Evolutionary conservation across 1,140 invertebrate species (phyloP).

Genomic region (Atta texana): DNA sequence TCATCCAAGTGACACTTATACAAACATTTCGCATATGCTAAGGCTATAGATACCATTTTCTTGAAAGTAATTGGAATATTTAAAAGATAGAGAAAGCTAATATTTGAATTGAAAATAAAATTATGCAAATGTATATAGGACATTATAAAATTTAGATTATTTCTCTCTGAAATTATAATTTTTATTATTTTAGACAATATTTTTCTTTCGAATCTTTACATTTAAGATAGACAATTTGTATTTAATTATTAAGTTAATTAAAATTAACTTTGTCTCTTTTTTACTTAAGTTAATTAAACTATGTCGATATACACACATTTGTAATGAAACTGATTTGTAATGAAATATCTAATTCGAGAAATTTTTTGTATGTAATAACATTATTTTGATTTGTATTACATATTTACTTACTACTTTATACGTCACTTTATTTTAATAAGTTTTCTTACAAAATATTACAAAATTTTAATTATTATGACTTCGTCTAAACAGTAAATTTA

Average conservation of each 20-base stretch:
- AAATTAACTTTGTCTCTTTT: background rate
- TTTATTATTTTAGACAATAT: background rate
- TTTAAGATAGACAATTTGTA: background rate
- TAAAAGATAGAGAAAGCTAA: background rate
- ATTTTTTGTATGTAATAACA: background rate
- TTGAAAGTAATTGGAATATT: background rate
- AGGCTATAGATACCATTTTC: background rate
- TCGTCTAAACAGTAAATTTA: background rate
- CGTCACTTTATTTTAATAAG: background rate
- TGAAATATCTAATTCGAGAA: background rate
- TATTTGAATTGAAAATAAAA: slow-evolving; percentile 21
- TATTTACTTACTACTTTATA: background rate
- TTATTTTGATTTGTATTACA: background rate
- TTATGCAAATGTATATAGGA: background rate
- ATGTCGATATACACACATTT: too few relatives aligned
- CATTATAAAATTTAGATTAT: background rate
- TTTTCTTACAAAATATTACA: background rate
- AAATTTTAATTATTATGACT: background rate
- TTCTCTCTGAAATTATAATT: background rate
- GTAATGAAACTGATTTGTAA: background rate
- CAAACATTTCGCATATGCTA: slow-evolving; percentile 5
- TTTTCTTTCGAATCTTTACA: background rate
- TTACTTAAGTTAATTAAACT: background rate
- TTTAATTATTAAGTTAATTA: background rate
- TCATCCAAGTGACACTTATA: background rate